Evolutionary conservation across 2,113 vertebrate species (phyloP), one percentile per base, ranked within the genome.

Genomic region (Hyperopisus bebe): DNA sequence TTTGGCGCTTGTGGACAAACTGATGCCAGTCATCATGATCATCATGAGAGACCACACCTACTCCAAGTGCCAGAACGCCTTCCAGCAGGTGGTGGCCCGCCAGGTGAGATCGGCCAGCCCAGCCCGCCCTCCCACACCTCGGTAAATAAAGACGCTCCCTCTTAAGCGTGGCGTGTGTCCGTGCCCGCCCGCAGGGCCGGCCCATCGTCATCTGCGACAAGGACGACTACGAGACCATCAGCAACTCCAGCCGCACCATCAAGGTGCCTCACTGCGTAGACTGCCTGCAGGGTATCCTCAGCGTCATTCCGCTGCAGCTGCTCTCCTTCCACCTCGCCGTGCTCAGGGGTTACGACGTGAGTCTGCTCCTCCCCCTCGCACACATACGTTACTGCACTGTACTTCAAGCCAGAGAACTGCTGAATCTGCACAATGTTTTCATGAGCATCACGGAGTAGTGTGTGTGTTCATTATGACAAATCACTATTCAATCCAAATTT

Each of bases 11-110:
- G 97, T 99, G 92, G 98, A 99, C 92, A 98, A 99, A 84, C 94
- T 99, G n/a, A 99, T 99, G 98, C 98, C 98, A 0, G 98, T 99
- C 82, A 99, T 99, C 91, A 99, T 99, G 98, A 99, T 99, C 95
- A 99, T 99, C 95, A 99, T 98, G 98, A 96, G 98, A 91, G 98
- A 99, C 93, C 95, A 97, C 91, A 99, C 98, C 0, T 99, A 99
- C 0, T 90, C 90, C 91, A 99, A 99, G 94, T 99, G 98, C 95
- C 98, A 99, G 95, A 99, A 99, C 0, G 98, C 98, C 15, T 94
- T 99, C 84, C 98, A 99, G 94, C 98, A 99, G 92, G 97, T 99
- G 55, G 96, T 98, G 3, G 98, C 98, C 0, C 96, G 98, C 66
- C 97, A 99, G 94, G 98, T 99, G 86, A 93, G 94, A 74, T 1